A percentile compares a stretch with the other conserved stretches of the same genome.
These are phyloP conservation scores for Stenichneumon culpator DNA, from an alignment of 2,888 invertebrate genomes.

Conservation along the genomic window DNA sequence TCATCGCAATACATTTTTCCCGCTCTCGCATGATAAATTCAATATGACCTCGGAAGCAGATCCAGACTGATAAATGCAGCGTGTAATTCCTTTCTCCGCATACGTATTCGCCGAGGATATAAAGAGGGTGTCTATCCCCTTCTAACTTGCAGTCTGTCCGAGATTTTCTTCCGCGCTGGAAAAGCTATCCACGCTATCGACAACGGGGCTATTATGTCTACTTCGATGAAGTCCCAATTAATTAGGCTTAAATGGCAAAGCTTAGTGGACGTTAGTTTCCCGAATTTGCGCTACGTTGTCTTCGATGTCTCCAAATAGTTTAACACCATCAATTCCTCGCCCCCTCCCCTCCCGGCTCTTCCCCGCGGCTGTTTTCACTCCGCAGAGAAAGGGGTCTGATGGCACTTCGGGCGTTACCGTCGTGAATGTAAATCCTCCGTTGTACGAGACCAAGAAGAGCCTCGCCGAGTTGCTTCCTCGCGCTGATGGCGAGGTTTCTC, in stretches of 20 bases:
- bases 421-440: conserved; percentile 60
- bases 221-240: conserved; percentile 1
- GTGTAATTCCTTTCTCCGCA: conserved; percentile 60
- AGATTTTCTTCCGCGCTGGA: neutral
- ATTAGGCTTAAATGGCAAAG: conserved; percentile 6
- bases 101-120: conserved; percentile 23
- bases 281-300: conserved; percentile 18
- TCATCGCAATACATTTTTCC: conserved; percentile 68
- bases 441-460: conserved; percentile 44
- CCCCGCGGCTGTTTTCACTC: conserved; percentile 41
- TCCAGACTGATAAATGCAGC: conserved; percentile 69
- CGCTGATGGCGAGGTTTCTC: conserved; percentile 53
- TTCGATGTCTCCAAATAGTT: conserved; percentile 52
- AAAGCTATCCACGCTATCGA: neutral
- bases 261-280: conserved; percentile 9
- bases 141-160: neutral
- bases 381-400: conserved; percentile 35
- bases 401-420: conserved; percentile 54
- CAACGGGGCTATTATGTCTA: neutral
- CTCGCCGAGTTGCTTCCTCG: conserved; percentile 44
- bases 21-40: conserved; percentile 67
- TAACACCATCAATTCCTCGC: conserved; percentile 48
- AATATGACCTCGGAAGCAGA: conserved; percentile 66
- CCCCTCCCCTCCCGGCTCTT: neutral
- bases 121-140: neutral